phyloP scores from a whole-genome alignment of 2,113 vertebrate species.

The Apeltes quadracus region DNA sequence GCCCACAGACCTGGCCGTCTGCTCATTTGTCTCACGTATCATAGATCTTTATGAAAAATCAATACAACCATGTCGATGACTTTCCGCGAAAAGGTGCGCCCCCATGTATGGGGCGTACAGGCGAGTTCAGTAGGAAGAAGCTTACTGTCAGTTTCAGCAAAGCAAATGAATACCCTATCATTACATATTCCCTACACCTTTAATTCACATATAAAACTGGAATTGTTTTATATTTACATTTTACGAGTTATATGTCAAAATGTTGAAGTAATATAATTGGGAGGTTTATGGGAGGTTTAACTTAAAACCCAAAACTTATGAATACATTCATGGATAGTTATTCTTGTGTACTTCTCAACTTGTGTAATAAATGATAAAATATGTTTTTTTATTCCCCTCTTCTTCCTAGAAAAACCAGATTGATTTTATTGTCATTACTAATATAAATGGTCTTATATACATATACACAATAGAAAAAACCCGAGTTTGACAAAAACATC shows the following conservation, averaged over 20 bases:
- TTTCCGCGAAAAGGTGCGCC: background rate
- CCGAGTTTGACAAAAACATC: slow-evolving; percentile 7
- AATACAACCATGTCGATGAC: slow-evolving; percentile 23
- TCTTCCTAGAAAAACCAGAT: slow-evolving; percentile 1
- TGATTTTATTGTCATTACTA: slow-evolving; percentile 15
- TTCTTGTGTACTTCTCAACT: background rate
- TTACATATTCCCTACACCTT: background rate
- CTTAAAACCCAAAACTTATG: background rate
- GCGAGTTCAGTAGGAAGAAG: background rate
- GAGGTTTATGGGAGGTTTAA: background rate
- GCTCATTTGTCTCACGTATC: slow-evolving; percentile 25
- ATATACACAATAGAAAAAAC: slow-evolving; percentile 29
- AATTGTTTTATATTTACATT: background rate
- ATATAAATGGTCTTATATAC: slow-evolving; percentile 1
- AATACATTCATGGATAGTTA: background rate
- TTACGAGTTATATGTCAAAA: no score
- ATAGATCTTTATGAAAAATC: slow-evolving; percentile 37
- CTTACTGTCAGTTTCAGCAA: background rate
- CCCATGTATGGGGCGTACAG: background rate
- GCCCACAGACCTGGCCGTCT: background rate
- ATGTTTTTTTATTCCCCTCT: slow-evolving; percentile 2
- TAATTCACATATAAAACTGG: background rate
- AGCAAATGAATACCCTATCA: slow-evolving; percentile 1
- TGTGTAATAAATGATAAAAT: slow-evolving; percentile 9
- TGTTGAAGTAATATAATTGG: background rate